Conservation (phyloP, 2,113 vertebrate species). For the Rhynchomys soricoides region DNA sequence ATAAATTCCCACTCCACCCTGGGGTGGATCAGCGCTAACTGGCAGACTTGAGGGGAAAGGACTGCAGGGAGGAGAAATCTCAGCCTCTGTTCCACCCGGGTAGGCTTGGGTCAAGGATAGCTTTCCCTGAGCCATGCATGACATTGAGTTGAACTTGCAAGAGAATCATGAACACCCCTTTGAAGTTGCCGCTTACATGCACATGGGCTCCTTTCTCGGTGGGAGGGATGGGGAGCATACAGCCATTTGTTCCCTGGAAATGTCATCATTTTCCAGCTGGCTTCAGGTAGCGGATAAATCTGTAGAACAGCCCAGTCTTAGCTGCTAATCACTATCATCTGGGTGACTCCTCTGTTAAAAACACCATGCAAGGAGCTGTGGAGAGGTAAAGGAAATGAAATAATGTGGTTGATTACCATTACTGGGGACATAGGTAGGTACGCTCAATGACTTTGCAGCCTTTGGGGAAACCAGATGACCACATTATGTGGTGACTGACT, state of each 20-base stretch:
- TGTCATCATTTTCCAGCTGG: not conserved
- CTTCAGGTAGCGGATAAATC: not conserved
- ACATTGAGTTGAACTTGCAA: fast-evolving
- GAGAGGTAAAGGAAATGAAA: not conserved
- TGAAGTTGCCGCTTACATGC: not conserved
- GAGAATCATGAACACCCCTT: not conserved
- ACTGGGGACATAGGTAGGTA: fast-evolving
- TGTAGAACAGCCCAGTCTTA: not conserved
- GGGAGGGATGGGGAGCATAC: fast-evolving
- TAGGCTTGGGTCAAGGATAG: not conserved
- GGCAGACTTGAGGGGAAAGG: fast-evolving
- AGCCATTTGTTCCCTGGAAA: not conserved
- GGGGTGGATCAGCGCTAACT: not conserved
- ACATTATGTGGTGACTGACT: not conserved
- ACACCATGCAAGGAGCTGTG: not conserved
- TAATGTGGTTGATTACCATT: not conserved
- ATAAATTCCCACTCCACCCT: fast-evolving
- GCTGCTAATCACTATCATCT: not conserved
- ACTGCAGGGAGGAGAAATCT: not conserved
- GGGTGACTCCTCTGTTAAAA: not conserved
- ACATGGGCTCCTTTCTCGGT: too few relatives aligned
- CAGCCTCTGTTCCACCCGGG: not conserved
- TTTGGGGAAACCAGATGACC: not conserved
- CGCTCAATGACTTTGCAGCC: not conserved
- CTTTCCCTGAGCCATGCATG: fast-evolving